Base-by-base conservation (phyloP, 2,888 invertebrate species). In the Masnerella sp. region DNA sequence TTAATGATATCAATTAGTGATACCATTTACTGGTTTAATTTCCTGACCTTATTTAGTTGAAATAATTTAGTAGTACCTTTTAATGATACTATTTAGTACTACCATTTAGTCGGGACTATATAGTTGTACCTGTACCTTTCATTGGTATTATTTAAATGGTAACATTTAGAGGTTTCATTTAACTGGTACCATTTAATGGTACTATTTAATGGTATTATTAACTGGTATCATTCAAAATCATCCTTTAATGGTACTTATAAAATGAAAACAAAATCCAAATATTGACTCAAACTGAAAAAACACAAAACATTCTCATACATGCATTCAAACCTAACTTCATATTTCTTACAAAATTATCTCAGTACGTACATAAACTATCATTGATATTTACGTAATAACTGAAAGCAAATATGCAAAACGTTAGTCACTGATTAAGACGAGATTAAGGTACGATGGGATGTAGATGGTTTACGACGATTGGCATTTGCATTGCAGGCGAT, bases 401-500 rank as follows among this genome's bases (percentile, higher is more conserved):
- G 12, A 43, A 42, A 28, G 34, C 30, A 47, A 43, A 47, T 56
- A 43, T 30, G 47, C 47, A 54, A 28, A 38, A 38, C 42, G 32
- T 56, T 56, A 56, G 56, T 65, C 38, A 56, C 3, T 5, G 47
- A 56, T 65, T 47, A 54, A 40, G 65, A 28, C n/a, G 36, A 65
- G 56, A 65, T 65, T 54, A 56, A 45, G 20, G 32, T 30, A 36
- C 34, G 42, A 52, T 52, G 47, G 47, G 14, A 42, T 30, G 47
- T 38, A 18, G 51, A 22, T 32, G 38, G 38, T 68, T 59, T 36
- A 40, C 34, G 49, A 20, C 51, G 18, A 11, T 20, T 42, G 59
- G 59, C 20, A 61, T 70, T 64, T 40, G 34, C 64, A 45, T 65
- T 58, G 59, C 64, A 59, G 71, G 47, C 47, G 56, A 40, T 15